A percentile compares a stretch with the other conserved stretches of the same genome.
Evolutionary conservation across 2,888 invertebrate genomes (phyloP).

Genomic region (Apodemia hepburni): DNA sequence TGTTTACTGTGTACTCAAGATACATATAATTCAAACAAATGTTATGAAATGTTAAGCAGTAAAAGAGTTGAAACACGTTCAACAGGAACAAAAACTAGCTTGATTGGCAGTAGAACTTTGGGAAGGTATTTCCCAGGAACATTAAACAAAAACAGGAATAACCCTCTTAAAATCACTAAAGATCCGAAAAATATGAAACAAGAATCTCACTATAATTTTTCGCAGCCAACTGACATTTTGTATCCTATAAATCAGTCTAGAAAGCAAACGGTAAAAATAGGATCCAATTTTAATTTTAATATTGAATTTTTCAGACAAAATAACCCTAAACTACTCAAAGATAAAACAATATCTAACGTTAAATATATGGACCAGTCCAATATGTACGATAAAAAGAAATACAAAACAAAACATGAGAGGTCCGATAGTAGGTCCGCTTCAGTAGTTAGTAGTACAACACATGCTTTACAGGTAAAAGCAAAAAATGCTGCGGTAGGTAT

Average conservation of each 20-base stretch:
- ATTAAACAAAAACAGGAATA: slow-evolving; percentile 3
- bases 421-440: neutral
- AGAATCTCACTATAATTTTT: neutral
- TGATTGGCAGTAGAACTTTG: slow-evolving; percentile 25
- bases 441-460: neutral
- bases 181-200: neutral
- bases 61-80: slow-evolving; percentile 35
- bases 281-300: slow-evolving; percentile 32
- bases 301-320: slow-evolving; percentile 28
- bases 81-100: slow-evolving; percentile 34
- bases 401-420: neutral
- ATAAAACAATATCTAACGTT: neutral
- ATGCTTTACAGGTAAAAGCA: neutral
- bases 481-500: slow-evolving; percentile 5
- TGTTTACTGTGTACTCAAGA: slow-evolving; percentile 36
- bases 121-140: neutral
- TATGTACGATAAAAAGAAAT: neutral
- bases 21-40: slow-evolving; percentile 39
- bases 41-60: slow-evolving; percentile 40
- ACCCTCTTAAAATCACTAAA: slow-evolving; percentile 11
- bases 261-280: slow-evolving; percentile 25
- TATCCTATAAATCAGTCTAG: neutral
- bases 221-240: neutral
- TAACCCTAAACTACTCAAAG: slow-evolving; percentile 14
- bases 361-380: neutral